Conservation (phyloP, 2,113 vertebrate genomes). For the Helogale parvula region DNA sequence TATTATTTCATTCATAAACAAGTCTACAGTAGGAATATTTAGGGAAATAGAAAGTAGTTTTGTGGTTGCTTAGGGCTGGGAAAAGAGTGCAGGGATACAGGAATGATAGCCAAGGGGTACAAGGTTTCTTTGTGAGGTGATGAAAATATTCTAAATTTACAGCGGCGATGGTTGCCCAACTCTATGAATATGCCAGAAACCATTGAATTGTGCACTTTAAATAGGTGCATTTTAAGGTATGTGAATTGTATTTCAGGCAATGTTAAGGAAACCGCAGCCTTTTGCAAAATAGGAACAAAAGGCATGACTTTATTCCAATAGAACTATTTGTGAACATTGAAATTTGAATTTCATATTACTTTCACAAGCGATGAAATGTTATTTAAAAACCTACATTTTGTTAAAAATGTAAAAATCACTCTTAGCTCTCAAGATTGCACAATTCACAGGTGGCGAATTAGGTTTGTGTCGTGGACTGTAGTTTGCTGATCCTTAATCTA, state of each 20-base stretch:
- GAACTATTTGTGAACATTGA: neutral
- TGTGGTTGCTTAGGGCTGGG: neutral
- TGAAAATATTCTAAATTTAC: neutral
- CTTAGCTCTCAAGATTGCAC: neutral
- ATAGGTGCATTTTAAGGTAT: neutral
- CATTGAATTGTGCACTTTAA: neutral
- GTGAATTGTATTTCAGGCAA: neutral
- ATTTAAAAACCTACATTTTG: neutral
- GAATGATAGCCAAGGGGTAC: neutral
- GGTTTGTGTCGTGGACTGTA: neutral
- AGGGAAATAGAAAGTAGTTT: neutral
- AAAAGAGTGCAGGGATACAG: neutral
- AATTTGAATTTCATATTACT: constrained; percentile 38
- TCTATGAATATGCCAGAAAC: neutral
- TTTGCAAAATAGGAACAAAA: neutral
- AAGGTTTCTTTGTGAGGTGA: neutral
- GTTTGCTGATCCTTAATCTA: neutral
- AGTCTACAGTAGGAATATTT: neutral
- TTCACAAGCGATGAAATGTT: neutral
- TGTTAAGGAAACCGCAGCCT: neutral
- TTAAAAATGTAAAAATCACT: constrained; percentile 1
- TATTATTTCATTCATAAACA: neutral
- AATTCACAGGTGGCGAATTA: neutral
- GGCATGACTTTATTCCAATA: neutral
- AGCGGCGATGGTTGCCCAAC: neutral